A percentile compares a stretch with the other conserved stretches of the same genome.
Conservation (phyloP, 2,797 vertebrate species). For the Squalus acanthias region DNA sequence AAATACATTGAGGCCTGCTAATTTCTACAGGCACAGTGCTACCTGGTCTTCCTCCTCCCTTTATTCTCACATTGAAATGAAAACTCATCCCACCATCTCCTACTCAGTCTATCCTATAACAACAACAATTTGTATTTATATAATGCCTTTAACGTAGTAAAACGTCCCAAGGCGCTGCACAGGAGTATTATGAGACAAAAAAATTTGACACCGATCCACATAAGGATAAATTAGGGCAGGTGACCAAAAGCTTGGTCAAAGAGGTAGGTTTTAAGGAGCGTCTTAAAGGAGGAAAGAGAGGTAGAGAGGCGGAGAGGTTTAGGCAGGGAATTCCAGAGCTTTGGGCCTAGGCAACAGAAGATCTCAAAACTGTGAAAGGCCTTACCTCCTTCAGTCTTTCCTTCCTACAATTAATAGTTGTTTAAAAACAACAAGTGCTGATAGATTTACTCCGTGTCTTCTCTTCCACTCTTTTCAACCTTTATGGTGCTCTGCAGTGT, state of each 20-base stretch:
- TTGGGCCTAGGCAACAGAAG: no score
- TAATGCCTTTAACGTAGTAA: no score
- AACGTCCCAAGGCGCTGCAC: no score
- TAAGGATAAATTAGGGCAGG: no score
- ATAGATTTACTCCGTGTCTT: neutral
- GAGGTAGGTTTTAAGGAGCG: no score
- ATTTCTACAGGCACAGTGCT: neutral
- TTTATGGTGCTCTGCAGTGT: neutral
- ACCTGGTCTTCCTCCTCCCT: neutral
- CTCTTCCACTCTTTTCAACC: neutral
- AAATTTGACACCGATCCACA: no score
- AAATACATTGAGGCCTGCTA: neutral
- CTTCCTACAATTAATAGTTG: neutral
- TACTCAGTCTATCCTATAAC: neutral
- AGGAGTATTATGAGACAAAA: no score
- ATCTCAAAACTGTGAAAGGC: neutral
- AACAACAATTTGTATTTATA: no score
- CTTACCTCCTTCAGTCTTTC: neutral
- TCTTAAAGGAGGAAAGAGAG: no score
- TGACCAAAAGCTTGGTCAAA: no score
- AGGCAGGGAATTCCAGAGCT: no score
- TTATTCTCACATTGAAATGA: neutral
- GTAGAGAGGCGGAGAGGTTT: no score
- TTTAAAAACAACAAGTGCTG: neutral
- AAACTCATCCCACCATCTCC: slow-evolving; percentile 6